A percentile compares a stretch with the other conserved stretches of the same genome.
Evolutionary conservation across 2,797 vertebrate genomes (phyloP).

Genomic region (Silurus lanzhouensis): DNA sequence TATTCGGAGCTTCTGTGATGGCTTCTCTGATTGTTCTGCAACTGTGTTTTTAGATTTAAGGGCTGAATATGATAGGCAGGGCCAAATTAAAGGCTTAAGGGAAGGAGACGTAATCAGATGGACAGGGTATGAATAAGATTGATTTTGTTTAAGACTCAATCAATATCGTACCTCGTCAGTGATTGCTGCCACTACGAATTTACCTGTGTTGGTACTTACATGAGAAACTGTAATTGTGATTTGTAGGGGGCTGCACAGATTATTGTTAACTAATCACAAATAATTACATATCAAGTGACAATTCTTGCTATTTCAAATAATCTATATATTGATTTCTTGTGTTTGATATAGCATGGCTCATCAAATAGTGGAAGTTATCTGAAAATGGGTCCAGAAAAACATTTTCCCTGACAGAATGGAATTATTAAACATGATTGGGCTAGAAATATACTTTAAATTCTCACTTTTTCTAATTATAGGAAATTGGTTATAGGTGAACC

Average conservation of each 20-base stretch:
- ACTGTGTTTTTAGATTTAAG: constrained; percentile 68
- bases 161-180: constrained; percentile 31
- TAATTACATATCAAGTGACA: neutral
- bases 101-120: constrained; percentile 50
- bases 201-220: neutral
- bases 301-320: neutral
- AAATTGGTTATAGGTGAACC: neutral
- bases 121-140: constrained; percentile 20
- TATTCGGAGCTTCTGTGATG: constrained; percentile 65
- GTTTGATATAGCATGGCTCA: neutral
- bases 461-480: neutral
- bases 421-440: neutral
- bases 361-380: neutral
- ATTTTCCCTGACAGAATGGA: neutral
- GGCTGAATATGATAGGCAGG: constrained; percentile 35
- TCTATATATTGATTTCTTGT: neutral
- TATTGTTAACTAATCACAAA: constrained; percentile 1
- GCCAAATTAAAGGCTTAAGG: constrained; percentile 45
- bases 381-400: too few species aligned
- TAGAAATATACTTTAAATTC: neutral
- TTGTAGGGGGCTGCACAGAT: neutral
- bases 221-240: neutral
- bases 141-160: constrained; percentile 43
- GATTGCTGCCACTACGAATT: constrained; percentile 25
- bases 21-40: constrained; percentile 66